Conservation (phyloP, 1,140 invertebrate genomes). For the Drosophila takahashii region DNA sequence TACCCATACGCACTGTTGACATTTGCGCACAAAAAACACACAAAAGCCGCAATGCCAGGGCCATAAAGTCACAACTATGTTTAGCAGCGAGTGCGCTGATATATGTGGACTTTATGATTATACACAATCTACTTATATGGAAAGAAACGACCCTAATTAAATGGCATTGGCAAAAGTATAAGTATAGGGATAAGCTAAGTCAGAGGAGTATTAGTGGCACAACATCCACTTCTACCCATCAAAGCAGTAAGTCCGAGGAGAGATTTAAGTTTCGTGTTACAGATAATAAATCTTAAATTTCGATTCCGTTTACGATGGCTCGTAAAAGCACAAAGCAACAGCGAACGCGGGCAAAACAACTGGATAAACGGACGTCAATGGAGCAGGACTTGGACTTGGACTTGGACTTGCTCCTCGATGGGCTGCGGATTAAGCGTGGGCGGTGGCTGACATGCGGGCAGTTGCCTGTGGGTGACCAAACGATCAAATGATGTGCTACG, state of each 20-base stretch:
- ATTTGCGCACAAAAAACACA: slow-evolving; percentile 41
- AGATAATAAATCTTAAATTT: slow-evolving; percentile 82
- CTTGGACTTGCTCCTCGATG: slow-evolving; percentile 7
- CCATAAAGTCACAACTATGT: slow-evolving; percentile 57
- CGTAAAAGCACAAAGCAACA: slow-evolving; percentile 68
- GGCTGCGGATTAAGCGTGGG: slow-evolving; percentile 19
- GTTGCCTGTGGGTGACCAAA: slow-evolving; percentile 39
- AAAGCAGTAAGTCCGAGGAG: slow-evolving; percentile 13
- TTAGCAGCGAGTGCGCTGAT: slow-evolving; percentile 28
- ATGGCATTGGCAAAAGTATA: slow-evolving; percentile 60
- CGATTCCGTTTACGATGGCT: slow-evolving; percentile 70
- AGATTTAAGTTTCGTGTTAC: slow-evolving; percentile 68
- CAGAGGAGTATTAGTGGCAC: slow-evolving; percentile 9
- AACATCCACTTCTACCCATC: slow-evolving; percentile 12
- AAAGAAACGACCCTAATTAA: slow-evolving; percentile 69
- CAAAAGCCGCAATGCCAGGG: slow-evolving; percentile 54
- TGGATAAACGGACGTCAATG: slow-evolving; percentile 33
- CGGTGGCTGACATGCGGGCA: slow-evolving; percentile 23
- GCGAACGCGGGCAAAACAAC: slow-evolving; percentile 27
- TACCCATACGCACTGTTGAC: slow-evolving; percentile 66
- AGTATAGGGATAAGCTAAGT: slow-evolving; percentile 62
- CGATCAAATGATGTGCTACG: slow-evolving; percentile 55
- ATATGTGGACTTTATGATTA: slow-evolving; percentile 47
- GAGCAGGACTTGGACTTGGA: slow-evolving; percentile 10
- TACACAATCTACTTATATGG: slow-evolving; percentile 18